Conservation (phyloP, 2,113 vertebrate species). For the Cyprinodon variegatus region DNA sequence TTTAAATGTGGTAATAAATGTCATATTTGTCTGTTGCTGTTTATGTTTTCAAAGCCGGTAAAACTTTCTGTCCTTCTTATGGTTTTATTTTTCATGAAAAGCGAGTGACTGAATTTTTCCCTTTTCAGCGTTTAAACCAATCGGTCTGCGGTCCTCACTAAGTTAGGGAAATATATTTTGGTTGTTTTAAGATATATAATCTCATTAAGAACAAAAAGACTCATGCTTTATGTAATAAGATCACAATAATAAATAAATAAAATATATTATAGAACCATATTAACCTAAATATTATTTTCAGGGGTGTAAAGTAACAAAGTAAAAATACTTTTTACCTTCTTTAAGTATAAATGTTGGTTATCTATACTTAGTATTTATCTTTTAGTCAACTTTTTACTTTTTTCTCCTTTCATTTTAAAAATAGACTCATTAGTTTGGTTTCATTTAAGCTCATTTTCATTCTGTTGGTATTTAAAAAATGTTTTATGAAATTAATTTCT, state of each 20-base stretch:
- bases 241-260: background rate
- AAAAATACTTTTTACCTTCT: background rate
- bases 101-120: background rate
- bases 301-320: too few relatives aligned
- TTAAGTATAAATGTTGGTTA: too few relatives aligned
- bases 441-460: too few relatives aligned
- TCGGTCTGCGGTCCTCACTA: too few relatives aligned
- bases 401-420: too few relatives aligned
- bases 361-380: too few relatives aligned
- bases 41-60: background rate
- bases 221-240: background rate
- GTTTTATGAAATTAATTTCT: too few relatives aligned
- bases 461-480: too few relatives aligned
- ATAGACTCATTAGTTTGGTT: too few relatives aligned
- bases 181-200: background rate
- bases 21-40: background rate
- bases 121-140: background rate
- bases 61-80: background rate
- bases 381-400: too few relatives aligned
- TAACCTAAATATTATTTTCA: background rate
- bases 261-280: background rate
- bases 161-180: too few relatives aligned
- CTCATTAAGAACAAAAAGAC: background rate
- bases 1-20: background rate
- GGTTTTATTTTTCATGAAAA: background rate